These are phyloP conservation scores for Styela plicata DNA, from an alignment of 23 tunicate species.

Conservation along the genomic window DNA sequence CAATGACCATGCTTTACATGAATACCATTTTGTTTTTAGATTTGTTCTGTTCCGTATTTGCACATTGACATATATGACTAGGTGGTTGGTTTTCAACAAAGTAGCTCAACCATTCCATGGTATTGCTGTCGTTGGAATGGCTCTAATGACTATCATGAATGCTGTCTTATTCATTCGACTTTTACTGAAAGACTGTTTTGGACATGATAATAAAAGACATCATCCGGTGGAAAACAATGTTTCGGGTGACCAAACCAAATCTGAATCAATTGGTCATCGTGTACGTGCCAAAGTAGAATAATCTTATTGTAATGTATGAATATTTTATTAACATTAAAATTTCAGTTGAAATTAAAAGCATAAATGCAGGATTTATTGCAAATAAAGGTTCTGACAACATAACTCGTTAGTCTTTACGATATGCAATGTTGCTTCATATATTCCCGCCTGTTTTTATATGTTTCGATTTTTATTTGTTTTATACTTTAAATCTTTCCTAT, in stretches of 20 bases:
- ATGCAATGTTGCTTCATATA: background rate
- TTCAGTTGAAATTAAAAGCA: too few species aligned
- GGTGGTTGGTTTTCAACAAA: constrained; percentile 50
- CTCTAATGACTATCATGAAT: constrained; percentile 63
- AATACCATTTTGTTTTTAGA: background rate
- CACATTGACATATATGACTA: constrained; percentile 57
- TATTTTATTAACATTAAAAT: too few species aligned
- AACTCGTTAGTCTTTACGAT: background rate
- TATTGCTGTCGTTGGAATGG: constrained; percentile 63
- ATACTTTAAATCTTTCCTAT: too few species aligned
- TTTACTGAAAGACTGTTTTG: constrained; percentile 51
- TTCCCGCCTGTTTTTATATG: background rate
- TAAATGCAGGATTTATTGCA: too few species aligned
- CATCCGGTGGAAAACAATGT: background rate
- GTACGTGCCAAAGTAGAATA: background rate
- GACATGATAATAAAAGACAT: constrained; percentile 2
- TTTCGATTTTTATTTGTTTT: background rate
- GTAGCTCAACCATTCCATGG: constrained; percentile 36
- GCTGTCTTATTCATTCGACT: constrained; percentile 58
- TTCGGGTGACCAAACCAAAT: background rate
- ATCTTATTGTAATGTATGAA: background rate
- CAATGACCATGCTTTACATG: too few species aligned
- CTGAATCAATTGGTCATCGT: background rate
- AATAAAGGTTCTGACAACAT: too few species aligned
- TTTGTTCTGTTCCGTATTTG: constrained; percentile 62